Evolutionary conservation across 2,797 vertebrate species (phyloP), one percentile per base, ranked within the genome.

Genomic region (Micrastur ruficollis): DNA sequence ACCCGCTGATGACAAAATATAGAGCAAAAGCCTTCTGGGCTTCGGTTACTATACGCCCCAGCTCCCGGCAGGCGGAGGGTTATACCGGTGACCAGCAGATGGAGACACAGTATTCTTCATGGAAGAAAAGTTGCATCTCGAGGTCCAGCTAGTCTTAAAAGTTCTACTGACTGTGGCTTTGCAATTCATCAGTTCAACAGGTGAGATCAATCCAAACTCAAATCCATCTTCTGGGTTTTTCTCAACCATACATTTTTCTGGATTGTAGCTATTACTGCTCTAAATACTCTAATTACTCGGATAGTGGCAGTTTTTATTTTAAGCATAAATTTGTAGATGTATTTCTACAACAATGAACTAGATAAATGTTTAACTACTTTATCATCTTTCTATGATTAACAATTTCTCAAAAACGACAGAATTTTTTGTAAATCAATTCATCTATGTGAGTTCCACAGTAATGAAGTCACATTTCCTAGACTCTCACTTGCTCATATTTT

Each of bases 31-130:
- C 63, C 65, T 46, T 75, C 46, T 65, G 81, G 49, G 50, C 42
- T 70, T 87, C 59, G 70, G 36, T 47, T 75, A n/a, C 71, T 50
- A 47, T 50, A 47, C 20, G 32, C 88, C 79, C 89, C 70, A 49
- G 67, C 22, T 92, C 22, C 89, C 12, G 65, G 26, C 40, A 88
- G 67, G 62, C 44, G 66, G 61, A 97, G 95, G 95, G 86, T 97
- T 95, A 94, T 94, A 83, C 23, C 7, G 81, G 89, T 90, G 84
- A 82, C 98, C 98, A 98, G 97, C 81, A 98, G 98, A 98, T 98
- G 98, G 98, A 98, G 98, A 98, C 98, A 98, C 98, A 98, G 98
- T 93, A 98, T 98, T 97, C 87, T 86, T 92, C 97, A 98, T 98
- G 72, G 82, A 88, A 56, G 53, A 56, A n/a, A n/a, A 81, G 9